Evolutionary conservation across 1,140 invertebrate species (phyloP), one percentile per base, ranked within the genome.

Genomic region (Brachionus koreanus): DNA sequence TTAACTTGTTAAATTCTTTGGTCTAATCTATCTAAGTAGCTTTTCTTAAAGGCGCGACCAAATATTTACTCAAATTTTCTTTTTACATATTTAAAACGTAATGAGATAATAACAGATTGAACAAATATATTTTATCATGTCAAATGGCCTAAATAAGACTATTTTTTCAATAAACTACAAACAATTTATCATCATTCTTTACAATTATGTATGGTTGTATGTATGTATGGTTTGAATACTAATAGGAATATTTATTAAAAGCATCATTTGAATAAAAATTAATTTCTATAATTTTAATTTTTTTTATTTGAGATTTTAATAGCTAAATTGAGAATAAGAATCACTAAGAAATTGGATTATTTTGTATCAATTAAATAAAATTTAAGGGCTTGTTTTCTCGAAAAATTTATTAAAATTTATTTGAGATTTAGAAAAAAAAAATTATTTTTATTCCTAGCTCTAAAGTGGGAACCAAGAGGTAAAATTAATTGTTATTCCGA

Each of bases 1-100:
- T 57, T 57, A 9, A 57, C 49, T 57, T 57, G 49, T 57, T 57
- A 19, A 57, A 57, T 19, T 23, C 19, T 52, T 57, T 57, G 9
- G 49, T 57, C 49, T 57, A 57, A 57, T 57, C 49, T 57, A 57
- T 57, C 49, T 57, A 57, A 57, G 49, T 57, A 57, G 49, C 49
- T 57, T 57, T 57, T 57, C 49, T 57, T 57, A 19, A 19, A 57
- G 49, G 49, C 49, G 49, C 49, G 49, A 57, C 49, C 49, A 57
- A 57, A 57, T 57, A 57, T 57, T 57, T 57, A 23, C 49, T 19
- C 1, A 29, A 29, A 57, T 23, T 19, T 57, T 57, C 19, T 16
- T 57, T 57, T 57, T 23, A 7, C 16, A 16, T 49, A 49, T 57
- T 57, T 19, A 19, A 57, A 57, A 25, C 16, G 49, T 19, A 57